These are phyloP conservation scores for Diaphora mendica DNA, from an alignment of 2,888 invertebrate genomes.

Conservation along the genomic window DNA sequence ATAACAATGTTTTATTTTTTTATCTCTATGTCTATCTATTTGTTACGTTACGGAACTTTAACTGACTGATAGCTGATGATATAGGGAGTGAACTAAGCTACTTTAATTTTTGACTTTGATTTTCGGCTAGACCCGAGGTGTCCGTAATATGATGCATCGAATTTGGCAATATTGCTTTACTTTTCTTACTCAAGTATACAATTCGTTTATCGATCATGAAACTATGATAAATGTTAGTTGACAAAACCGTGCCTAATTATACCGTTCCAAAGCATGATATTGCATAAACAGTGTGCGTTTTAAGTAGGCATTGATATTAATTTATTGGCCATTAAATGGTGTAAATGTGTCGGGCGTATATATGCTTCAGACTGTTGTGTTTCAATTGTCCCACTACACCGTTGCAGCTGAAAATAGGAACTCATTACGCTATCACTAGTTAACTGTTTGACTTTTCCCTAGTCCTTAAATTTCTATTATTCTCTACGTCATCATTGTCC, in stretches of 20 bases:
- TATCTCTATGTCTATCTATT: slow-evolving; percentile 21
- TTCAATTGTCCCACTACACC: not conserved
- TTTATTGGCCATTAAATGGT: slow-evolving; percentile 3
- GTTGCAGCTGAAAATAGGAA: not conserved
- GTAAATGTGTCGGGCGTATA: not conserved
- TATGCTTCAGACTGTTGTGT: not conserved
- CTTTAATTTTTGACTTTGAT: no score
- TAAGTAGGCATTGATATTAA: slow-evolving; percentile 10
- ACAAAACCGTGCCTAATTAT: not conserved
- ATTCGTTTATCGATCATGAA: not conserved
- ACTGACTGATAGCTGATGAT: no score
- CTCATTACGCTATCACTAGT: not conserved
- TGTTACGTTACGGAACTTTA: slow-evolving; percentile 25
- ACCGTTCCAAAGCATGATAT: slow-evolving; percentile 10
- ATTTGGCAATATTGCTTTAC: not conserved
- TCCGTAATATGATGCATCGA: no score
- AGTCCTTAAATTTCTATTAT: not conserved
- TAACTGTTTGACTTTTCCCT: not conserved
- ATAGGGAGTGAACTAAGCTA: not conserved
- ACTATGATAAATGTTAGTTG: not conserved
- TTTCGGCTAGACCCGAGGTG: not conserved
- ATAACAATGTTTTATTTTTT: no score
- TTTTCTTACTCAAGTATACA: not conserved
- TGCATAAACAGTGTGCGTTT: slow-evolving; percentile 13
- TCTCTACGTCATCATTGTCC: not conserved